Percentiles rank a stretch among this genome's conserved stretches.
Evolutionary conservation across 1,140 invertebrate genomes (phyloP).

Genomic region (Hylaeus anthracinus): DNA sequence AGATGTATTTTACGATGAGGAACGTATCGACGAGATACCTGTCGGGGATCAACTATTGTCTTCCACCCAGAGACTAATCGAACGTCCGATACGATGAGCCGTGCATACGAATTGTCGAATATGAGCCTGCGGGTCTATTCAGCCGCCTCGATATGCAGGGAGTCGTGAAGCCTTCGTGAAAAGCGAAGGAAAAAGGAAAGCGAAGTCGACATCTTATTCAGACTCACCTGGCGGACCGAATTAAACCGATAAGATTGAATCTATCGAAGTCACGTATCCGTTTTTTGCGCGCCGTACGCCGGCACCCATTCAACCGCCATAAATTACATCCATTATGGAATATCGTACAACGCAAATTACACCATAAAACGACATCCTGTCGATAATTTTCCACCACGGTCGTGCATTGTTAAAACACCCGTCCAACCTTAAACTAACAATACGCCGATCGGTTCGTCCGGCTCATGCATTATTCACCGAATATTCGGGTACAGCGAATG

Average conservation of each 20-base stretch:
- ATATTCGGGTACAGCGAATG: background rate
- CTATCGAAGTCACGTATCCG: conserved; percentile 13
- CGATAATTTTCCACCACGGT: too few relatives aligned
- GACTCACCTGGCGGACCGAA: conserved; percentile 16
- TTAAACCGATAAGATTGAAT: conserved; percentile 43
- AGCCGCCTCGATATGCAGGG: conserved; percentile 44
- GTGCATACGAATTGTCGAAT: conserved; percentile 60
- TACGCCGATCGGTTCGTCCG: background rate
- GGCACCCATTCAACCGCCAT: too few relatives aligned
- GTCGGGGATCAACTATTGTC: conserved; percentile 53
- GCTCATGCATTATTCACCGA: background rate
- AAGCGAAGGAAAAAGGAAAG: conserved; percentile 9
- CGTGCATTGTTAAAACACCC: background rate
- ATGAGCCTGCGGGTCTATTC: conserved; percentile 57
- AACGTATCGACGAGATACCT: conserved; percentile 20
- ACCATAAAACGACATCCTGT: background rate
- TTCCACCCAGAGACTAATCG: conserved; percentile 29
- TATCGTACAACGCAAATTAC: background rate
- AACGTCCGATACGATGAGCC: conserved; percentile 39
- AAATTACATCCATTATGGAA: background rate
- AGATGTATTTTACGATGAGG: too few relatives aligned
- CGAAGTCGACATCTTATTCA: conserved; percentile 35
- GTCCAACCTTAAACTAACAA: conserved; percentile 11
- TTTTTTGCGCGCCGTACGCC: background rate
- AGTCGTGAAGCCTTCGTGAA: conserved; percentile 41